phyloP scores from a whole-genome alignment of 1,140 invertebrate genomes.

The Drosophila sp. region DNA sequence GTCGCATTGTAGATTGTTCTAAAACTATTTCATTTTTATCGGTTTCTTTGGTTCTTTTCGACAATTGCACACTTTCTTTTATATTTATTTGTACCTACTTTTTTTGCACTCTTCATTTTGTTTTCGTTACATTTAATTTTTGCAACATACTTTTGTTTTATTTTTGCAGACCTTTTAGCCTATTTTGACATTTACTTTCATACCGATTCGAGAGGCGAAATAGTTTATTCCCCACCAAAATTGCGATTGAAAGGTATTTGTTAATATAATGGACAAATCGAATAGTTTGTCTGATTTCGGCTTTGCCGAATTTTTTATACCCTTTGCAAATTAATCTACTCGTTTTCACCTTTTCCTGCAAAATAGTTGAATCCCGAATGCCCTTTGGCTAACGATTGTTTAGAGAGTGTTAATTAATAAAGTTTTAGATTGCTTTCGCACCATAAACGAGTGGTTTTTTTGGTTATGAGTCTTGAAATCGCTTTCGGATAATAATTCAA shows the following conservation, averaged over 20 bases:
- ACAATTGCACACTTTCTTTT: slow-evolving; percentile 27
- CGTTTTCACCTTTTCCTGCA: no score
- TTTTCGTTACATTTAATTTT: slow-evolving; percentile 16
- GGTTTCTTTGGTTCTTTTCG: slow-evolving; percentile 9
- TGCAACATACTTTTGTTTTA: slow-evolving; percentile 45
- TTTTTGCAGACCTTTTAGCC: slow-evolving; percentile 89
- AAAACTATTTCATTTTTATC: slow-evolving; percentile 23
- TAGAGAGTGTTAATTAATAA: no score
- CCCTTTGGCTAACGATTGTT: no score
- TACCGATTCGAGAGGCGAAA: slow-evolving; percentile 89
- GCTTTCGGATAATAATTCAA: no score
- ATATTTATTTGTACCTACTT: slow-evolving; percentile 11
- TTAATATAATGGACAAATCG: slow-evolving; percentile 41
- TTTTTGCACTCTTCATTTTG: slow-evolving; percentile 32
- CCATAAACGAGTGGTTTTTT: no score
- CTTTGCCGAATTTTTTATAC: slow-evolving; percentile 8
- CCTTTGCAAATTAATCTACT: slow-evolving; percentile 45
- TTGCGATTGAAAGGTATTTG: slow-evolving; percentile 89
- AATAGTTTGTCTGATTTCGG: no score
- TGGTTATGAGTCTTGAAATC: no score
- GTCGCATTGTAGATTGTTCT: slow-evolving; percentile 7
- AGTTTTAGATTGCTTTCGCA: no score
- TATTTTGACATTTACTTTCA: slow-evolving; percentile 91
- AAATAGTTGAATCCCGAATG: no score
- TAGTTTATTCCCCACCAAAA: slow-evolving; percentile 87